phyloP scores from a whole-genome alignment of 2,888 invertebrate genomes.

The Nephrotoma guestfalica region DNA sequence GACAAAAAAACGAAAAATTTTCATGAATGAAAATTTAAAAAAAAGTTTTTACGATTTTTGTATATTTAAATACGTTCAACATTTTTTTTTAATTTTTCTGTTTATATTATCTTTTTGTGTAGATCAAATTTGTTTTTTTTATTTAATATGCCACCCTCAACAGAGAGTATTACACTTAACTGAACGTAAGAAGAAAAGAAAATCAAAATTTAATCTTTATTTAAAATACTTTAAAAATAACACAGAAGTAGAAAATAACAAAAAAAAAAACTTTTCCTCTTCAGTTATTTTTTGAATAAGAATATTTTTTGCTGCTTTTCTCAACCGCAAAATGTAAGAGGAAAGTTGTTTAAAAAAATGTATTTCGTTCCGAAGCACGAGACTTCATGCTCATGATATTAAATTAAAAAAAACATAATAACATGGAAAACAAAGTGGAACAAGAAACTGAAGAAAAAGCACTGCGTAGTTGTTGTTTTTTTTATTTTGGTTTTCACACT shows the following conservation, averaged over 20 bases:
- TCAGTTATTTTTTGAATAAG: neutral
- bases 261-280: neutral
- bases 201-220: neutral
- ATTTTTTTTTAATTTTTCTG: neutral
- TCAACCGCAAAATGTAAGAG: neutral
- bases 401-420: neutral
- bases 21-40: neutral
- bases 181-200: neutral
- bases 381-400: neutral
- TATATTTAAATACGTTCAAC: neutral
- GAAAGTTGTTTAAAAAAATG: neutral
- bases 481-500: neutral
- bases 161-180: neutral
- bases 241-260: neutral
- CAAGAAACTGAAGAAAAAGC: neutral
- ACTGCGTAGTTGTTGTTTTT: neutral
- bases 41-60: neutral
- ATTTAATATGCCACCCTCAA: neutral
- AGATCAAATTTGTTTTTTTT: neutral
- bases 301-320: neutral
- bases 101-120: neutral
- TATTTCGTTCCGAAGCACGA: neutral
- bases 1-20: neutral
- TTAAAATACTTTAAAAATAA: neutral
- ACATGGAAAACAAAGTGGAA: neutral